phyloP scores from a whole-genome alignment of 2,888 invertebrate genomes.

The Azorinus chamasolen region DNA sequence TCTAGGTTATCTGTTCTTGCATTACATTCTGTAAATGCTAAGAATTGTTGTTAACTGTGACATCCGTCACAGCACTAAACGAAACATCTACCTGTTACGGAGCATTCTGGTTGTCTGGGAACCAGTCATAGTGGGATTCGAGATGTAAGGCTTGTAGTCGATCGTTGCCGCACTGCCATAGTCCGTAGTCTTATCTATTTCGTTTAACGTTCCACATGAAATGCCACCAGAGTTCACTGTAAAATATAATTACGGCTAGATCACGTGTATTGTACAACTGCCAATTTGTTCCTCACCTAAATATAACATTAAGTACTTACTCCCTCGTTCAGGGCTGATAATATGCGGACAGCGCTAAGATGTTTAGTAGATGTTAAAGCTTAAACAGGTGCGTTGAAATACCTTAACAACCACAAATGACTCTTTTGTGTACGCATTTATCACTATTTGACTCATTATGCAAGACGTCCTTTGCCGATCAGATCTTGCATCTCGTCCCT shows the following conservation, averaged over 20 bases:
- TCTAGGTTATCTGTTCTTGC: no score
- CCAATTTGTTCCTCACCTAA: background rate
- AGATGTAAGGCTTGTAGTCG: conserved; percentile 59
- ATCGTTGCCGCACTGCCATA: conserved; percentile 69
- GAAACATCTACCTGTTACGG: conserved; percentile 53
- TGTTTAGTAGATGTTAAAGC: no score
- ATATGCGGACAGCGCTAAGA: no score
- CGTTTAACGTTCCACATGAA: conserved; percentile 47
- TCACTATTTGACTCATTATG: no score
- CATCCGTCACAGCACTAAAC: background rate
- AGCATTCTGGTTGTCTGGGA: conserved; percentile 59
- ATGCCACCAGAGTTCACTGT: conserved; percentile 48
- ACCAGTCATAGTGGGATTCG: conserved; percentile 44
- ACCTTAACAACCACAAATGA: no score
- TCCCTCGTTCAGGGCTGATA: no score
- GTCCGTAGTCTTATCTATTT: conserved; percentile 44
- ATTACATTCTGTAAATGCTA: background rate
- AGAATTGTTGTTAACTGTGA: background rate
- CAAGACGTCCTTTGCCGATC: no score
- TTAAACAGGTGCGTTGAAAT: no score
- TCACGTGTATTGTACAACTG: background rate
- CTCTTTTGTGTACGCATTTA: no score
- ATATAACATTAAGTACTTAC: no score
- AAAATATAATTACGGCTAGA: background rate
- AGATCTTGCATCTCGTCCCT: no score